Evolutionary conservation across 1,140 invertebrate genomes (phyloP).

Genomic region (Wasmannia auropunctata): DNA sequence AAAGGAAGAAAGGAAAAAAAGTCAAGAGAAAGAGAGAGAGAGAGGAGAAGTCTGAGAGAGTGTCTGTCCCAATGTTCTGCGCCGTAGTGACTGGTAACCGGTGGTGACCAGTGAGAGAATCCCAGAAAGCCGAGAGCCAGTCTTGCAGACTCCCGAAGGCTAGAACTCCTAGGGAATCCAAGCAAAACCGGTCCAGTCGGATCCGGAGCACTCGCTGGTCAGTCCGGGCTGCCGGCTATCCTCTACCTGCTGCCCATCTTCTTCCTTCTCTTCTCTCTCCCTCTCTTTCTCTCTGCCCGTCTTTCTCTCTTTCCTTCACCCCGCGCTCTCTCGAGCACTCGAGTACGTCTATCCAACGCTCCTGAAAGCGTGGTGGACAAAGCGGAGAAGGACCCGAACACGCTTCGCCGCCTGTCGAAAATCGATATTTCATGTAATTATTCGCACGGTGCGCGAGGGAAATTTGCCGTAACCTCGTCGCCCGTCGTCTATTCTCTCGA

Average conservation of each 20-base stretch:
- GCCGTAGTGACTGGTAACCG: slow-evolving; percentile 56
- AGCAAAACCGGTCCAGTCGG: slow-evolving; percentile 81
- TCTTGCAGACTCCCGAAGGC: slow-evolving; percentile 75
- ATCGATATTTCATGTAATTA: slow-evolving; percentile 56
- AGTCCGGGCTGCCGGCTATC: slow-evolving; percentile 67
- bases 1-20: slow-evolving; percentile 50
- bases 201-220: slow-evolving; percentile 81
- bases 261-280: slow-evolving; percentile 24
- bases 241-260: slow-evolving; percentile 76
- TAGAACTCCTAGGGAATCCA: slow-evolving; percentile 82
- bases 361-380: slow-evolving; percentile 5
- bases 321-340: slow-evolving; percentile 12
- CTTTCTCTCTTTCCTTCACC: background rate
- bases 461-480: background rate
- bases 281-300: background rate
- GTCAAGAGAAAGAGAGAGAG: slow-evolving; percentile 35
- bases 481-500: slow-evolving; percentile 19
- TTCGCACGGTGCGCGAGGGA: slow-evolving; percentile 6
- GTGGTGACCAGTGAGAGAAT: slow-evolving; percentile 67
- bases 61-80: slow-evolving; percentile 39
- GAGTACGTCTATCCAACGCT: background rate
- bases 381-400: slow-evolving; percentile 18
- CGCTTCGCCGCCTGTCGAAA: slow-evolving; percentile 39
- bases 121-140: slow-evolving; percentile 55
- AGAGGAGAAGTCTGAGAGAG: slow-evolving; percentile 58